These are phyloP conservation scores for Corythornis madagascariensis DNA, from an alignment of 2,113 vertebrate genomes.

Conservation along the genomic window DNA sequence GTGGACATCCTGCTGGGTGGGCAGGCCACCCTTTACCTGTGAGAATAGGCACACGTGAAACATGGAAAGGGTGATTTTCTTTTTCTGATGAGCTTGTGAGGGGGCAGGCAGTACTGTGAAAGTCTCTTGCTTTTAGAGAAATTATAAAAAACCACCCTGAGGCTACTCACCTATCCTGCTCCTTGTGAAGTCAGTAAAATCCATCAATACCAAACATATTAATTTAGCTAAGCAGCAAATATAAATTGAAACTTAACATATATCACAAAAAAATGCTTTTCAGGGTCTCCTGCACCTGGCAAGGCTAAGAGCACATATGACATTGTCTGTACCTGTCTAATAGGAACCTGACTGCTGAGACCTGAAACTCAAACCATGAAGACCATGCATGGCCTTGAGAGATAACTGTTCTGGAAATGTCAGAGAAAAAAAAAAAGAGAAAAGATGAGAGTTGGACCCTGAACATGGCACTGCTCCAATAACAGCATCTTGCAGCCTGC, in stretches of 20 bases:
- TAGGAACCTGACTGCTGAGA: neutral
- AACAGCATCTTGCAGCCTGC: neutral
- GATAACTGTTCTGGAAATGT: neutral
- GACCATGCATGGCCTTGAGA: neutral
- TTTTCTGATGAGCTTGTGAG: neutral
- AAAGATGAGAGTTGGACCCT: neutral
- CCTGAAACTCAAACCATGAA: neutral
- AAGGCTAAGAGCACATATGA: neutral
- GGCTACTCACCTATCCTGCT: neutral
- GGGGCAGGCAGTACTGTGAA: neutral
- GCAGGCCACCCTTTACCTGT: neutral
- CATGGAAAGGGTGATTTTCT: neutral
- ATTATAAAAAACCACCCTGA: neutral
- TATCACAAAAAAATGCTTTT: neutral
- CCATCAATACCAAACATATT: neutral
- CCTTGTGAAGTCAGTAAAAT: neutral
- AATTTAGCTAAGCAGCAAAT: neutral
- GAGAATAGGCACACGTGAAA: neutral
- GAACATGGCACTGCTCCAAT: neutral
- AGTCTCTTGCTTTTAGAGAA: neutral
- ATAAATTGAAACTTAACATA: neutral
- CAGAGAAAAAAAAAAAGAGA: neutral
- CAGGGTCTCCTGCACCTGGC: neutral
- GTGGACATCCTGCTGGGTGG: neutral
- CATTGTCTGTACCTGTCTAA: neutral